Conservation (phyloP, 2,888 invertebrate genomes). For the Teleiodes luculella region DNA sequence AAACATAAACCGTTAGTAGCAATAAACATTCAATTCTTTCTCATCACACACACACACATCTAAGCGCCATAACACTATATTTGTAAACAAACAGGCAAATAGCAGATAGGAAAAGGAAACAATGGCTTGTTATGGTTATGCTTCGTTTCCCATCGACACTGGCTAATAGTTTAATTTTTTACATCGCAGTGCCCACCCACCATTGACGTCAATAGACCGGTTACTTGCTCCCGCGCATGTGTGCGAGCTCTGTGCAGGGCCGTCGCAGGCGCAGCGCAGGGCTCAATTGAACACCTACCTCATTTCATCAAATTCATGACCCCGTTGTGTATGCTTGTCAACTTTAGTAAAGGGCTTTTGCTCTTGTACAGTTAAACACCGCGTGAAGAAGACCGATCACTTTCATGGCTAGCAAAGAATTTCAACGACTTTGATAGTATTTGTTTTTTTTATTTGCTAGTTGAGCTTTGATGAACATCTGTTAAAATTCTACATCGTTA, state of each 20-base stretch:
- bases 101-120: constrained; percentile 42
- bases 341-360: no score
- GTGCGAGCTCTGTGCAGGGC: no score
- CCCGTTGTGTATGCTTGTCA: not conserved
- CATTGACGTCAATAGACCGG: constrained; percentile 75
- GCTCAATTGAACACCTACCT: constrained; percentile 5
- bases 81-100: constrained; percentile 25
- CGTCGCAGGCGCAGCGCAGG: constrained; percentile 38
- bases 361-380: no score
- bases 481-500: no score
- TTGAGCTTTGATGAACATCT: no score
- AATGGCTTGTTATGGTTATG: constrained; percentile 60
- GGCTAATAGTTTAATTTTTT: constrained; percentile 72
- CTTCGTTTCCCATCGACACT: constrained; percentile 59
- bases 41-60: not conserved
- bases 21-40: no score
- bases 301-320: no score
- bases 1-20: no score
- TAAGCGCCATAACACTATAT: not conserved
- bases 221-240: constrained; percentile 32
- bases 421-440: no score
- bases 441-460: no score
- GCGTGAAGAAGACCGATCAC: no score
- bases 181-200: constrained; percentile 56
- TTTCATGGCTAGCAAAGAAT: no score